Base-by-base conservation (phyloP, 2,888 invertebrate genomes). In the Schrankia costaestrigalis region DNA sequence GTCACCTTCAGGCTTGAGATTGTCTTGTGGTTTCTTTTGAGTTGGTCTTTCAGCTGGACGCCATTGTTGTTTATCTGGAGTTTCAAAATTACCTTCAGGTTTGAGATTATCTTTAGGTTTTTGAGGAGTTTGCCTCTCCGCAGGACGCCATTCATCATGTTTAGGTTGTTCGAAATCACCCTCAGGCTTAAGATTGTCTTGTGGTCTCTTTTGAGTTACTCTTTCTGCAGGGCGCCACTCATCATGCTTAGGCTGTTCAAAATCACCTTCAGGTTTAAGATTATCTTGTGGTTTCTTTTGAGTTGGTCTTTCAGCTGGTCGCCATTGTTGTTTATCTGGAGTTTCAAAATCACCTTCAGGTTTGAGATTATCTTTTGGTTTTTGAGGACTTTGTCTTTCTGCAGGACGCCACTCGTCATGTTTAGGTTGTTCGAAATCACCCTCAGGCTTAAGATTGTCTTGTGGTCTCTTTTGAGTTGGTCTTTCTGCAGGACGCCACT, bases 401-500 rank as follows among this genome's bases (percentile, higher is more conserved):
- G 82, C 85, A 0, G 87, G 86, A 0, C 63, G 61, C 61, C 74
- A 75, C 27, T 77, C 62, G 1, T 78, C 71, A 5, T 74, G 68
- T 32, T 73, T 70, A 0, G 77, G 74, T 34, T 73, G 68, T 33
- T 88, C 84, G 44, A 91, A 90, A 0, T 91, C 90, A 1, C 92
- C 92, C 62, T 92, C 92, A 0, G 90, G 87, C 30, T 71, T 80
- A 0, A 92, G 63, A 57, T 92, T 92, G 49, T 92, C 91, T 40
- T 82, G 66, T 0, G 91, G 93, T 46, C 88, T 91, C 40, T 71
- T 89, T 1, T 72, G 76, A 11, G 74, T 72, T 11, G 72, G 83
- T 37, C 89, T 67, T 50, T 90, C 90, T 18, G 81, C 89, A n/a
- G 83, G 89, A 30, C 61, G 58, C 79, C 88, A 89, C 46, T 81